A percentile compares a stretch with the other conserved stretches of the same genome.
These are phyloP conservation scores for Pelvicachromis taeniatus DNA, from an alignment of 2,113 vertebrate species.

Conservation along the genomic window DNA sequence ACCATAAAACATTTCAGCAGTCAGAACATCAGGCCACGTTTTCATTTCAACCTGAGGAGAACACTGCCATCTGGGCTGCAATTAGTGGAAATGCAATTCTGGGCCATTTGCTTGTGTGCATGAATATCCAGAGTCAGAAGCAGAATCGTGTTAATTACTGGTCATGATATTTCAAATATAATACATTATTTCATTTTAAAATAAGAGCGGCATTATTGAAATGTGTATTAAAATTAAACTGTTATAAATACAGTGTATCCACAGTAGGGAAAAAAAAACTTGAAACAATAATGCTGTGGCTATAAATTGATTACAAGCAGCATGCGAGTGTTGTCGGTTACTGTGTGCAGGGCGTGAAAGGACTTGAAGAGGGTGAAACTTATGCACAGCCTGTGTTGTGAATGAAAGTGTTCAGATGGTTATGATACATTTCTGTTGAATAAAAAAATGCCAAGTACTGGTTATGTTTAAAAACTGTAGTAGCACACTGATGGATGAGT, in stretches of 20 bases:
- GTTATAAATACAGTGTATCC: neutral
- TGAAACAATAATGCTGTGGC: neutral
- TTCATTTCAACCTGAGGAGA: constrained; percentile 51
- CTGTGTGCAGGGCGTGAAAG: neutral
- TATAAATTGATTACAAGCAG: neutral
- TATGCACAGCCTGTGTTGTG: neutral
- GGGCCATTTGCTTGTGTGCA: neutral
- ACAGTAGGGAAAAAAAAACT: neutral
- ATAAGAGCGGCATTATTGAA: neutral
- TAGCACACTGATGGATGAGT: neutral
- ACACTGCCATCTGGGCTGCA: constrained; percentile 68
- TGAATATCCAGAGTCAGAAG: constrained; percentile 14
- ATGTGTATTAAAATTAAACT: neutral
- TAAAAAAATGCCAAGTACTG: neutral
- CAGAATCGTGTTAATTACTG: neutral
- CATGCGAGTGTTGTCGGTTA: neutral
- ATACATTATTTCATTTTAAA: neutral
- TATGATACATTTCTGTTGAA: neutral
- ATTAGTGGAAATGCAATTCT: constrained; percentile 47
- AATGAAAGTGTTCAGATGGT: neutral
- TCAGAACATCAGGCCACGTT: constrained; percentile 10
- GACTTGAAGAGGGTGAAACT: neutral
- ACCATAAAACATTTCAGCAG: constrained; percentile 7
- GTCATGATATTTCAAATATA: neutral
- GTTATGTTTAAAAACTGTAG: neutral